Base-by-base conservation (phyloP, 2,888 invertebrate species). In the Eueremaeus valkanovi region DNA sequence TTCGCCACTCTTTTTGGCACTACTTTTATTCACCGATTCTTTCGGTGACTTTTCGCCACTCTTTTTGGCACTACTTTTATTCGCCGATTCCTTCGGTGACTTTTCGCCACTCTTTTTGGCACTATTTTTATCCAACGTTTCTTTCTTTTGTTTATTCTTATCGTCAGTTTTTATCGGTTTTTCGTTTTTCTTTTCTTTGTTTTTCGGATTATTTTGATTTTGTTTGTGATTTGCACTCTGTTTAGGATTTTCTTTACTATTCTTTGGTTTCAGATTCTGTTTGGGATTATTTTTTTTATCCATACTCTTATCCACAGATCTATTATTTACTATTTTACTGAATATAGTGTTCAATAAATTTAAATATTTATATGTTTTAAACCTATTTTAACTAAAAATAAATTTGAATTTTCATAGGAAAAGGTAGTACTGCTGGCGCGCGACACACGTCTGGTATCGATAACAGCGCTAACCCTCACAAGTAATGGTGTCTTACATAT, bases 401-500 rank as follows among this genome's bases (percentile, higher is more conserved):
- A 36, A 8, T 45, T 45, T 45, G 18, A 13, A 16, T 16, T 45
- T 45, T 45, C 18, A 18, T 45, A 70, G 70, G 70, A 70, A 70
- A 70, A 27, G 24, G 42, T 45, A 2, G 73, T 73, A 58, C 13
- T 51, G 31, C 31, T 95, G 58, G 96, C 96, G 0, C 91, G 93
- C 0, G 94, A 93, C 80, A 93, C 95, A 0, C 92, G 95, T 83
- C 94, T 97, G 83, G 94, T 94, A 81, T 93, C 95, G 0, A 93
- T 96, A 73, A 93, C 93, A 0, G 92, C 96, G 0, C 89, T 98
- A 1, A 89, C 93, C 5, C 93, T 96, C 0, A 93, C 95, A 11
- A 94, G 96, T 0, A 94, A 95, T 82, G 95, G 96, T 0, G 90
- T 93, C 31, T 90, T 99, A 0, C 94, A 97, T 81, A 92, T 99